phyloP scores from a whole-genome alignment of 2,888 invertebrate genomes.

The Conistra vaccinii region DNA sequence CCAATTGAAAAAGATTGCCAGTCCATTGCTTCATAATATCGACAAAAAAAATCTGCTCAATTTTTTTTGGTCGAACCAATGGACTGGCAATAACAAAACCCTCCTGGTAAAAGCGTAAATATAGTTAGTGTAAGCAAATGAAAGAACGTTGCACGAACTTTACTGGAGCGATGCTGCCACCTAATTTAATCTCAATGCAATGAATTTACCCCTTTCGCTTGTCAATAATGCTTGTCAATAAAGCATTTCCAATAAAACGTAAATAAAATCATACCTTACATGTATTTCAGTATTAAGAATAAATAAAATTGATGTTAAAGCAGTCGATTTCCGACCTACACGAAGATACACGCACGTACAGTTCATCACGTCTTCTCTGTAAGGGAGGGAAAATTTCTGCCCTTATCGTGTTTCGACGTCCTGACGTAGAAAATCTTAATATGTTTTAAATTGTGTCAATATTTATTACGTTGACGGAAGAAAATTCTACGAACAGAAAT shows the following conservation, averaged over 20 bases:
- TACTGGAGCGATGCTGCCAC: background rate
- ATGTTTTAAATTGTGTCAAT: conserved; percentile 59
- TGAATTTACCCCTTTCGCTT: background rate
- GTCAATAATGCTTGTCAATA: too few species aligned
- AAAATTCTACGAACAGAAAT: conserved; percentile 6
- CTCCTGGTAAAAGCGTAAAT: background rate
- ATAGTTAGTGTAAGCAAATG: background rate
- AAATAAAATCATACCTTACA: conserved; percentile 13
- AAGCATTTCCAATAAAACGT: background rate
- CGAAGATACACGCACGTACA: conserved; percentile 40
- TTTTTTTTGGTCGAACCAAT: too few species aligned
- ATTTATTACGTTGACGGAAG: conserved; percentile 48
- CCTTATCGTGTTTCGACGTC: conserved; percentile 49
- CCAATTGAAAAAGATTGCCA: too few species aligned
- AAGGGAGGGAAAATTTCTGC: conserved; percentile 31
- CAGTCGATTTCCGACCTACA: conserved; percentile 16
- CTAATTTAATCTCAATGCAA: background rate
- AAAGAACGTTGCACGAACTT: background rate
- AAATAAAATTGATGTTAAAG: conserved; percentile 40
- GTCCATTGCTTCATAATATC: too few species aligned
- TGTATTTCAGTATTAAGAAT: conserved; percentile 22
- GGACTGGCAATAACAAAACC: too few species aligned
- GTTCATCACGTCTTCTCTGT: conserved; percentile 36
- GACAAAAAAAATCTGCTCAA: too few species aligned
- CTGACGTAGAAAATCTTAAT: conserved; percentile 58